phyloP scores from a whole-genome alignment of 1,140 invertebrate genomes.

The Drosophila subpulchrella region DNA sequence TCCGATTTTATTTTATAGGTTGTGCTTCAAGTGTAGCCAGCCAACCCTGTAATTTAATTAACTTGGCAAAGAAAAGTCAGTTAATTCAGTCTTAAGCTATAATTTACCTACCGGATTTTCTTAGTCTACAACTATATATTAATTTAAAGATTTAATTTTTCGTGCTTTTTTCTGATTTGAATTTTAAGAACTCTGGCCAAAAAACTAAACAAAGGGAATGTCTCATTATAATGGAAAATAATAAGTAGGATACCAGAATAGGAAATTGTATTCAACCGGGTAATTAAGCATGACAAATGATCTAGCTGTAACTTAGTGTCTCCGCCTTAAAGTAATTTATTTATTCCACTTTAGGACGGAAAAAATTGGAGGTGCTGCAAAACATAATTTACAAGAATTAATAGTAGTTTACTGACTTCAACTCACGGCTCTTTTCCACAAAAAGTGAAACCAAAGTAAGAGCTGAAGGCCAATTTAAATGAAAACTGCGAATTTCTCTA shows the following conservation, averaged over 20 bases:
- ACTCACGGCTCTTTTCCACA: background rate
- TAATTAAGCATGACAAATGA: conserved; percentile 43
- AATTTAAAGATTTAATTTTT: background rate
- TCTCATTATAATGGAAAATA: conserved; percentile 12
- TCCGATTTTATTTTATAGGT: background rate
- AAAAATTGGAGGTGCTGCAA: conserved; percentile 13
- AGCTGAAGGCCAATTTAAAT: conserved; percentile 6
- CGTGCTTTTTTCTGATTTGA: background rate
- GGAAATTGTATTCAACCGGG: conserved; percentile 19
- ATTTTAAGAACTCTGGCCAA: background rate
- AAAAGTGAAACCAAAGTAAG: conserved; percentile 15
- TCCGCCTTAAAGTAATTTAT: conserved; percentile 22
- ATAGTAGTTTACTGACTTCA: conserved; percentile 5
- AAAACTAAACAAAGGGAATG: background rate
- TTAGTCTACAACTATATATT: background rate
- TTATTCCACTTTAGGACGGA: conserved; percentile 7
- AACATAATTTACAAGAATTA: conserved; percentile 22
- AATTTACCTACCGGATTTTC: conserved; percentile 4
- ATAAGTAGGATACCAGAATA: conserved; percentile 15
- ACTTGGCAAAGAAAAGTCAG: background rate
- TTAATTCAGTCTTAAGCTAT: background rate
- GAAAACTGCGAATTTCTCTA: conserved; percentile 4
- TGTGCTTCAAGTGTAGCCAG: background rate
- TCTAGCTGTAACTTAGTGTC: conserved; percentile 18
- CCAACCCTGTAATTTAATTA: conserved; percentile 13